Percentiles rank a stretch among this genome's conserved stretches.
Conservation (phyloP, 64 coral and sea anemone species). For the Stylophora pistillata region DNA sequence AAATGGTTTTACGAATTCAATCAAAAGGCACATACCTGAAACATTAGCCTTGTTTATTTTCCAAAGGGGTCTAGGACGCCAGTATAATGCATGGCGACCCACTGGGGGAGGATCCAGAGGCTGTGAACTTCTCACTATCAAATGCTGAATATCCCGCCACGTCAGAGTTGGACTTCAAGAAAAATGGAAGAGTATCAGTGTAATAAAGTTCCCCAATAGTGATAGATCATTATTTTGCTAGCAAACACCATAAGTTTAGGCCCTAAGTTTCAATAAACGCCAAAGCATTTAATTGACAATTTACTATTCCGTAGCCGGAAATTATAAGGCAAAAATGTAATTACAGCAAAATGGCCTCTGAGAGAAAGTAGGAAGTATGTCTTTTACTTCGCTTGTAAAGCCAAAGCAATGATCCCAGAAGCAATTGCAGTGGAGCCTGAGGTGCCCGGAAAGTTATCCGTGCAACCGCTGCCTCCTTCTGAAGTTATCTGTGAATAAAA, state of each 20-base stretch:
- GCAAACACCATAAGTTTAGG: too few relatives aligned
- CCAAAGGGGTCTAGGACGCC: not conserved
- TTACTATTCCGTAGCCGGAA: too few relatives aligned
- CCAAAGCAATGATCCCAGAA: slow-evolving; percentile 44
- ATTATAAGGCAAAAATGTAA: too few relatives aligned
- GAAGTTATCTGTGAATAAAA: slow-evolving; percentile 13
- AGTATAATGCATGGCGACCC: too few relatives aligned
- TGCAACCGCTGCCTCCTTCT: not conserved
- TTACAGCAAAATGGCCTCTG: too few relatives aligned
- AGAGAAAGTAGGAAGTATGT: too few relatives aligned
- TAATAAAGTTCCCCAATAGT: too few relatives aligned
- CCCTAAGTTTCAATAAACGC: too few relatives aligned
- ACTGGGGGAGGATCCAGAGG: slow-evolving; percentile 28
- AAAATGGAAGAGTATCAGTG: too few relatives aligned
- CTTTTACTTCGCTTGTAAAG: slow-evolving; percentile 41
- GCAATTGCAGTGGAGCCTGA: slow-evolving; percentile 32
- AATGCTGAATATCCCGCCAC: slow-evolving; percentile 62
- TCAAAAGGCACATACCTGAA: slow-evolving; percentile 29
- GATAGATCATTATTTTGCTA: too few relatives aligned
- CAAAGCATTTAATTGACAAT: too few relatives aligned
- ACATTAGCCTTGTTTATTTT: slow-evolving; percentile 27
- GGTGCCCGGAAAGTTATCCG: not conserved
- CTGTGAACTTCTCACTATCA: slow-evolving; percentile 60
- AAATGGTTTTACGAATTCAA: too few relatives aligned
- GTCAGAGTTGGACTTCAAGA: slow-evolving; percentile 35